These are phyloP conservation scores for Neostethus bicornis DNA, from an alignment of 2,797 vertebrate species.

Conservation along the genomic window DNA sequence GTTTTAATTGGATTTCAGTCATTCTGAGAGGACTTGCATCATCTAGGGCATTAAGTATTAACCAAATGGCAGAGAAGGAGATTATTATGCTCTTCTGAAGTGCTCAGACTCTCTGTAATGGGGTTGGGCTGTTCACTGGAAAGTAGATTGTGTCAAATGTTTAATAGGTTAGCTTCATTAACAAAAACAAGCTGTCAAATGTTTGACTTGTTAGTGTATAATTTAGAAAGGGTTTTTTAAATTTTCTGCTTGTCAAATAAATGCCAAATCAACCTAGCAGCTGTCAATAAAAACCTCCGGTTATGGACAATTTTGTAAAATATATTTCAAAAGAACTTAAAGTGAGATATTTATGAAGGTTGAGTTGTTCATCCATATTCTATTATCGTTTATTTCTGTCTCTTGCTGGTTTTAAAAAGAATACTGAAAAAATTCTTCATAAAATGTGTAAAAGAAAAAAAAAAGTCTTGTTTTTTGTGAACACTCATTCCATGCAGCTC, in stretches of 20 bases:
- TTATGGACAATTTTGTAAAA: constrained; percentile 39
- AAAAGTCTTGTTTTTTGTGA: constrained; percentile 21
- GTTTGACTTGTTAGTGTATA: constrained; percentile 23
- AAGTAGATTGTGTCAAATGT: constrained; percentile 36
- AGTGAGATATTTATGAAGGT: constrained; percentile 42
- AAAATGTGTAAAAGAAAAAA: constrained; percentile 14
- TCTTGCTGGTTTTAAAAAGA: constrained; percentile 21
- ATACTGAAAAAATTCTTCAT: not conserved
- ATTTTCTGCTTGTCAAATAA: constrained; percentile 31
- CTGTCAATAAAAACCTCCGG: constrained; percentile 45
- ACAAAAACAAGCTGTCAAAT: constrained; percentile 37
- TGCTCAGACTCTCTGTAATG: constrained; percentile 26
- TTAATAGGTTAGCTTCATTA: constrained; percentile 40
- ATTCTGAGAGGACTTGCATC: constrained; percentile 18
- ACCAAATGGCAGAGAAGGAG: constrained; percentile 25
- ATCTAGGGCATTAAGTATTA: constrained; percentile 28
- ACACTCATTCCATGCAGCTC: constrained; percentile 4
- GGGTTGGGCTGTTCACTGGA: constrained; percentile 29
- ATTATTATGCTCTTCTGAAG: constrained; percentile 29
- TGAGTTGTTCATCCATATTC: constrained; percentile 43
- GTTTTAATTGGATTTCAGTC: constrained; percentile 45
- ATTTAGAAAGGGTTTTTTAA: constrained; percentile 28
- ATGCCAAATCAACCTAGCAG: constrained; percentile 46
- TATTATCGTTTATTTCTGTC: constrained; percentile 39
- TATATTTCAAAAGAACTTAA: constrained; percentile 31